phyloP scores from a whole-genome alignment of 2,113 vertebrate genomes.

The Megaceryle maxima region DNA sequence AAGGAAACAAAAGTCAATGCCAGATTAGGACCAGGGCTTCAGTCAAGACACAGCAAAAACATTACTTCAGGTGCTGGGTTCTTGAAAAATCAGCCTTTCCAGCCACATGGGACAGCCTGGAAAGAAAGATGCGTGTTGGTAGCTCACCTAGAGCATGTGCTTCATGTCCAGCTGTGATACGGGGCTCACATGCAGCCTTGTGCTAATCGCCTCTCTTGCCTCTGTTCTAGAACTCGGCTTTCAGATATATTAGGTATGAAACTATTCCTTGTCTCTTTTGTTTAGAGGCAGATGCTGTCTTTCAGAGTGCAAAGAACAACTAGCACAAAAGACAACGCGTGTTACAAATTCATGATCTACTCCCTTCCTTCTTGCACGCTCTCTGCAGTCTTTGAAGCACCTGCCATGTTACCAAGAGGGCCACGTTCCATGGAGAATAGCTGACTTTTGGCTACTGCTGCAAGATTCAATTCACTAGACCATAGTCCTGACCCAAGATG shows the following conservation, averaged over 20 bases:
- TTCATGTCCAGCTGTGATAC: not conserved
- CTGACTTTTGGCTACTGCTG: not conserved
- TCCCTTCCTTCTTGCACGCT: not conserved
- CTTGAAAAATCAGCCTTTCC: not conserved
- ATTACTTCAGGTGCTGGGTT: not conserved
- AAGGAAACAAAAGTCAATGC: not conserved
- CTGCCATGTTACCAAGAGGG: not conserved
- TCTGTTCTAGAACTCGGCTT: not conserved
- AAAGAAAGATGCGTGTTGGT: not conserved
- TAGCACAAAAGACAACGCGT: not conserved
- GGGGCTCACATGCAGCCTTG: not conserved
- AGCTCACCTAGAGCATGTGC: not conserved
- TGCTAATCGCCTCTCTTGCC: not conserved
- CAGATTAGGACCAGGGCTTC: not conserved
- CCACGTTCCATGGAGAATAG: not conserved
- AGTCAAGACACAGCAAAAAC: not conserved
- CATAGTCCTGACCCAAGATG: not conserved
- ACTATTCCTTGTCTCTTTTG: not conserved
- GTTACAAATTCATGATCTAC: accelerated
- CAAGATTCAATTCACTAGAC: not conserved
- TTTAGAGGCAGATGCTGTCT: not conserved
- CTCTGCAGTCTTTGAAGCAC: not conserved
- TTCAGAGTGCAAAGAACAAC: not conserved
- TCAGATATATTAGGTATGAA: not conserved
- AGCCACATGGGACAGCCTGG: not conserved